Evolutionary conservation across 2,797 vertebrate species (phyloP).

Genomic region (Distichodus sexfasciatus): DNA sequence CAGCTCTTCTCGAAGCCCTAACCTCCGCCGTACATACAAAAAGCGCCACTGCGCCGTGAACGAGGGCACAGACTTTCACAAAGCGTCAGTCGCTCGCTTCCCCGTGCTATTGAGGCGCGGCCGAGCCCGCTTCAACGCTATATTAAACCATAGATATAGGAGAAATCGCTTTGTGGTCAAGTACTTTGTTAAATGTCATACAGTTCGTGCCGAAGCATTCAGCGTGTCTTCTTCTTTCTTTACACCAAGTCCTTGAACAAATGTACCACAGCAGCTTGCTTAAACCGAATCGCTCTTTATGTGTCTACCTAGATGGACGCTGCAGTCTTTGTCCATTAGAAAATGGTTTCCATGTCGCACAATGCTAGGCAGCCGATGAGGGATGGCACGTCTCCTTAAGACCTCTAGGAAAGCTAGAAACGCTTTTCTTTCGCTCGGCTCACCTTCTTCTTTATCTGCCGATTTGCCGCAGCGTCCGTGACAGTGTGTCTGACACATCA

Average conservation of each 20-base stretch:
- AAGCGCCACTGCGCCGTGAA: neutral
- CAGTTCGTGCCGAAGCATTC: neutral
- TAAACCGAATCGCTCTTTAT: neutral
- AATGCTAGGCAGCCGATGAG: constrained; percentile 16
- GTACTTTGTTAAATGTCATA: neutral
- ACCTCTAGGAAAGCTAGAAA: constrained; percentile 15
- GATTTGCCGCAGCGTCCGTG: constrained; percentile 12
- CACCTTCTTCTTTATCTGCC: constrained; percentile 32
- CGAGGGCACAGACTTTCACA: neutral
- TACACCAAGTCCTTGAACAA: neutral
- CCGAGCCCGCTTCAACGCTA: neutral
- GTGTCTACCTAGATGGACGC: constrained; percentile 1
- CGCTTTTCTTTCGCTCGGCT: constrained; percentile 27
- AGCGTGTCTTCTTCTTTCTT: neutral
- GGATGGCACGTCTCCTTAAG: constrained; percentile 20
- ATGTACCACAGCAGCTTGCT: neutral
- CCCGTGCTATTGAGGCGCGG: neutral
- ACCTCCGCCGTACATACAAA: constrained; percentile 31
- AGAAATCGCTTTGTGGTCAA: neutral
- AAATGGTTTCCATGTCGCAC: constrained; percentile 18
- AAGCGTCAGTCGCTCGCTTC: neutral
- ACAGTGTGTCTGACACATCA: constrained; percentile 20
- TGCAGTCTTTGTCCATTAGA: constrained; percentile 31
- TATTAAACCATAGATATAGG: neutral
- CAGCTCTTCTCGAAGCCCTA: constrained; percentile 58